Percentiles rank a stretch among this genome's conserved stretches.
Conservation (phyloP, 2,113 vertebrate genomes). For the Sinocyclocheilus grahami region DNA sequence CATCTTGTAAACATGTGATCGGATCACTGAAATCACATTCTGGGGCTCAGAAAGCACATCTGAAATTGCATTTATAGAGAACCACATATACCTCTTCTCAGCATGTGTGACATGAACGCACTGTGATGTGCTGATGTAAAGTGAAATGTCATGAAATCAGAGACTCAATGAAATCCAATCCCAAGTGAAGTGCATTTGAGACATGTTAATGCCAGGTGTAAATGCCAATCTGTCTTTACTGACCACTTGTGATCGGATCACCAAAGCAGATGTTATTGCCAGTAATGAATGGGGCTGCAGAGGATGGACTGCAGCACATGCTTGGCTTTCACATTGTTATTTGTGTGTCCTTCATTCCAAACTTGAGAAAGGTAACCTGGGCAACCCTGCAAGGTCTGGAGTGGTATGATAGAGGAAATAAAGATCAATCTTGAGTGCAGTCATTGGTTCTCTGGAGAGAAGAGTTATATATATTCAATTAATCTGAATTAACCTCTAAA, state of each 20-base stretch:
- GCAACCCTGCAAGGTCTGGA: conserved; percentile 16
- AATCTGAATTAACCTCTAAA: conserved; percentile 29
- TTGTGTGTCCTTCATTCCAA: neutral
- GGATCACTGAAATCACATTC: neutral
- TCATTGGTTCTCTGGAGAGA: conserved; percentile 7
- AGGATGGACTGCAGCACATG: neutral
- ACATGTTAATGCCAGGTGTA: neutral
- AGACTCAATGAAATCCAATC: neutral
- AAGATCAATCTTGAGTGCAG: neutral
- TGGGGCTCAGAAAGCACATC: no score
- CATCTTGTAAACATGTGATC: neutral
- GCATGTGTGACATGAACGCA: neutral
- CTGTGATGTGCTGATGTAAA: no score
- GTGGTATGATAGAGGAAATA: neutral
- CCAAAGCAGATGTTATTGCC: neutral
- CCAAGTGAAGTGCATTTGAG: neutral
- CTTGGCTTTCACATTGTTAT: neutral
- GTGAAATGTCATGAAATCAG: neutral
- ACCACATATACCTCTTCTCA: neutral
- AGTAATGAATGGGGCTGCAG: neutral
- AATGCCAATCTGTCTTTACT: conserved; percentile 2
- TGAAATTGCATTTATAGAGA: neutral
- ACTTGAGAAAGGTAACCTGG: neutral
- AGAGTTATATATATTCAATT: conserved; percentile 35
- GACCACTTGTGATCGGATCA: neutral